Conservation (phyloP, 2,113 vertebrate species). For the Hemiprocne comata region DNA sequence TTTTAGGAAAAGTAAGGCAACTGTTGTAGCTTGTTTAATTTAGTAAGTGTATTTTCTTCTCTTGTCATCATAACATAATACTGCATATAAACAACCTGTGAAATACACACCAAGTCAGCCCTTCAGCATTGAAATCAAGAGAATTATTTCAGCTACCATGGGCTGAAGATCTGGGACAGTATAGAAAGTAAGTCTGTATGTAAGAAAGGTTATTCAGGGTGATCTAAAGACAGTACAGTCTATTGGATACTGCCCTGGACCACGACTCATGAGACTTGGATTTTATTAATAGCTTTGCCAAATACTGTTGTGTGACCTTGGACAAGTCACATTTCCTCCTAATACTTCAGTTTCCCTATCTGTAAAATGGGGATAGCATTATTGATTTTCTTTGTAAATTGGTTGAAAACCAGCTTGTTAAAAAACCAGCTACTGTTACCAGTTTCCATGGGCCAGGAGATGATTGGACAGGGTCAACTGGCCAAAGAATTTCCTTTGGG, state of each 20-base stretch:
- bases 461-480: not conserved
- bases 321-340: slow-evolving; percentile 30
- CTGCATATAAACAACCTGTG: not conserved
- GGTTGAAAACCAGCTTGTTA: not conserved
- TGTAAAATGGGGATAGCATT: not conserved
- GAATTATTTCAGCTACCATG: slow-evolving; percentile 5
- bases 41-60: slow-evolving; percentile 23
- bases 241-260: slow-evolving; percentile 41
- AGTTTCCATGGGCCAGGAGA: not conserved
- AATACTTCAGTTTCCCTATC: slow-evolving; percentile 11
- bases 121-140: not conserved
- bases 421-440: not conserved
- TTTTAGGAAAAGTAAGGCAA: slow-evolving; percentile 58
- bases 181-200: slow-evolving; percentile 29
- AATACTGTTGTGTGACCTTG: slow-evolving; percentile 54
- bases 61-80: slow-evolving; percentile 16
- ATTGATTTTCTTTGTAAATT: slow-evolving; percentile 47
- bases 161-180: slow-evolving; percentile 50
- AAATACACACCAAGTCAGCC: not conserved
- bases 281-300: slow-evolving; percentile 64
- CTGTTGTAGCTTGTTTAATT: not conserved
- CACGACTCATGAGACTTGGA: slow-evolving; percentile 29
- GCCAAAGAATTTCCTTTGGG: not conserved
- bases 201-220: slow-evolving; percentile 56
- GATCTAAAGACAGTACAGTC: slow-evolving; percentile 48